Evolutionary conservation across 2,888 invertebrate species (phyloP), one percentile per base, ranked within the genome.

Genomic region (Cetonia aurata): DNA sequence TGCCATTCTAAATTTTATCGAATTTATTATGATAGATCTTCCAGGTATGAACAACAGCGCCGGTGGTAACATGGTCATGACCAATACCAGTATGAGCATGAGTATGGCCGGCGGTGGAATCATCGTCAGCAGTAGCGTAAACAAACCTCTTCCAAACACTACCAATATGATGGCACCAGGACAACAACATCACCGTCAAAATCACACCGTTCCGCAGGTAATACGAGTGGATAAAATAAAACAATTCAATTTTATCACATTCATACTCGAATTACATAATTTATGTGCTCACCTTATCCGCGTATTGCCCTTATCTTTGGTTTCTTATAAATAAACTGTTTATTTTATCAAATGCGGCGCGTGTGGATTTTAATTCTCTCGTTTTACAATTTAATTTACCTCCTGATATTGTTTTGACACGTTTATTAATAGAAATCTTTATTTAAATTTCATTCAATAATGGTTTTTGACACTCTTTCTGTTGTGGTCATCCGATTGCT

Each of bases 51-150:
- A 90, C 79, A 91, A 90, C 79, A 89, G 87, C 79, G 88, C 88
- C 74, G 83, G 86, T 67, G 87, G 88, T 56, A 92, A 92, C 80
- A 92, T 94, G 91, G 93, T 94, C 78, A 93, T 94, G 88, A 93
- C 93, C 25, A 94, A 93, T 80, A 92, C 90, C 80, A 90, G 88
- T 80, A 89, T 90, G 87, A 88, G 88, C 75, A 90, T 91, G 79
- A 88, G 86, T 75, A 92, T 93, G 89, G 90, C 91, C 76, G 91
- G 90, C 66, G 91, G 92, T 66, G 91, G 92, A 62, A 86, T 91
- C 78, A 90, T 93, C 57, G 91, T 92, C 42, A 87, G 88, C 77
- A 94, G 93, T 83, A 91, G 90, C 79, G 88, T 92, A 71, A 93
- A 92, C 83, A 93, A 93, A 82, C 93, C 92, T 82, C 82, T 92